Conservation (phyloP, 2,797 vertebrate genomes). For the Falco columbarius region DNA sequence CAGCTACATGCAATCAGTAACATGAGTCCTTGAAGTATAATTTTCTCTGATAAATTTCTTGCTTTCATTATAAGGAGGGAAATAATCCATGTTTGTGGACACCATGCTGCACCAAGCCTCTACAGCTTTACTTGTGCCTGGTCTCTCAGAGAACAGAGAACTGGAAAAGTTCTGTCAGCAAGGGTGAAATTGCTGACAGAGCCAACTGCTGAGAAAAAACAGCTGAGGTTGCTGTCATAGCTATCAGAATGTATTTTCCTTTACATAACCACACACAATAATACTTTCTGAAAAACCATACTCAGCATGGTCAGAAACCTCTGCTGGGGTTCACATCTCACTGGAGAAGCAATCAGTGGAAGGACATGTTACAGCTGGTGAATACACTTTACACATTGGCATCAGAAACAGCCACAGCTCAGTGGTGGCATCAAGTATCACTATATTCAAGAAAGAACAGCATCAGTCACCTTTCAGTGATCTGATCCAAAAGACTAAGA, state of each 20-base stretch:
- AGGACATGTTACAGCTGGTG: not conserved
- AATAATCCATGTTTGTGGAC: not conserved
- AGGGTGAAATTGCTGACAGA: not conserved
- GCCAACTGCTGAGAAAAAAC: not conserved
- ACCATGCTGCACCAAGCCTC: not conserved
- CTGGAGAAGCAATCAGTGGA: not conserved
- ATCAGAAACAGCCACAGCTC: not conserved
- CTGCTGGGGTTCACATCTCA: not conserved
- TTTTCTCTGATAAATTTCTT: not conserved
- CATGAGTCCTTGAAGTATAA: not conserved
- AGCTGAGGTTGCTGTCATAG: not conserved
- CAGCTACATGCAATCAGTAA: not conserved
- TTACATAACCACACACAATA: not conserved
- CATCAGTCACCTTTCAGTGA: not conserved
- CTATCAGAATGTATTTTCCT: not conserved
- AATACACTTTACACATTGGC: not conserved
- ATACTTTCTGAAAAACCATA: not conserved
- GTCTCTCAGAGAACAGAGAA: not conserved
- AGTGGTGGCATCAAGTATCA: not conserved
- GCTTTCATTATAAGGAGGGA: not conserved
- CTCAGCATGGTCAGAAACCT: not conserved
- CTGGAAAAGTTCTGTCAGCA: not conserved
- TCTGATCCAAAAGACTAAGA: not conserved
- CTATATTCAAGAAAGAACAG: not conserved
- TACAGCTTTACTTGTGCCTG: not conserved